These are phyloP conservation scores for Nannoperca australis DNA, from an alignment of 2,797 vertebrate genomes.

Conservation along the genomic window DNA sequence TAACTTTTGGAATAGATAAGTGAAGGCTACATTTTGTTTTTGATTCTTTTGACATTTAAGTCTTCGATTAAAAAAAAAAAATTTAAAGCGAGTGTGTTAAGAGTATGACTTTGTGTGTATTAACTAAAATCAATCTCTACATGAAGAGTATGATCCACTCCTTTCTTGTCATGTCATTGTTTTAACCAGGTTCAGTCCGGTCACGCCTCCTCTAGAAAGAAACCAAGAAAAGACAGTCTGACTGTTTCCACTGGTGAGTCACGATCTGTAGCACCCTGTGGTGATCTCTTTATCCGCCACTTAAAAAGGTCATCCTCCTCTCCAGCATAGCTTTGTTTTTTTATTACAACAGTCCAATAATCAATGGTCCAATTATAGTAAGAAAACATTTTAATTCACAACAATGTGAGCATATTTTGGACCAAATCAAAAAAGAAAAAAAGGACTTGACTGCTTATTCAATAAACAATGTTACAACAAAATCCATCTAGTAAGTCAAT, in stretches of 20 bases:
- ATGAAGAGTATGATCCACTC: background rate
- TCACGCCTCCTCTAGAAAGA: background rate
- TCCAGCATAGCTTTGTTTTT: constrained; percentile 5
- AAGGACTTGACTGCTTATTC: background rate
- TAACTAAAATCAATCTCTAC: background rate
- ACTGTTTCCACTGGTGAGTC: constrained; percentile 34
- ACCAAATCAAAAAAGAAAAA: background rate
- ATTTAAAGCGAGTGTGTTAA: background rate
- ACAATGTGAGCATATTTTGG: background rate
- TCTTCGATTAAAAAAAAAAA: background rate
- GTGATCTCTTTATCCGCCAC: constrained; percentile 28
- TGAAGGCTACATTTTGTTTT: background rate
- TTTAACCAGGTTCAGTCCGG: background rate
- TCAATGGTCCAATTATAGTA: constrained; percentile 18
- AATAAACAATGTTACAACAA: background rate
- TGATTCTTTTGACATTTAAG: background rate
- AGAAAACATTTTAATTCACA: constrained; percentile 22
- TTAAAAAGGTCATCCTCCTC: constrained; percentile 58
- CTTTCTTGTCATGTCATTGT: background rate
- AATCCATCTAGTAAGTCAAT: background rate
- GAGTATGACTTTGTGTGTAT: background rate
- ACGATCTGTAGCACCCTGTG: constrained; percentile 26
- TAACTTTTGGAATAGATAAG: background rate
- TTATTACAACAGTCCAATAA: constrained; percentile 19
- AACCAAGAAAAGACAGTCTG: constrained; percentile 8